phyloP scores from a whole-genome alignment of 1,140 invertebrate species.

The Trachymyrmex septentrionalis region DNA sequence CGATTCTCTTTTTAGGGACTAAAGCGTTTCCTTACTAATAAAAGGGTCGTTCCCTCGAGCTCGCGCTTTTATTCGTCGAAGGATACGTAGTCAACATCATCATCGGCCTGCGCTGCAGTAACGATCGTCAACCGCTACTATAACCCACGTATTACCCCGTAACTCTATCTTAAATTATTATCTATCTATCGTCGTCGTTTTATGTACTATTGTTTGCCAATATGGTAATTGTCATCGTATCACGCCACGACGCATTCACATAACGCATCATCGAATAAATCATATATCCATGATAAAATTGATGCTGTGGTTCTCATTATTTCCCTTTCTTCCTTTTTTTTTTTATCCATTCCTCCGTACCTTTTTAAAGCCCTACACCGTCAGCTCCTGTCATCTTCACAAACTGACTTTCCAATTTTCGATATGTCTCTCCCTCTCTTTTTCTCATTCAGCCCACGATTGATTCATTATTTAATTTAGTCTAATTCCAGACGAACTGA shows the following conservation, averaged over 20 bases:
- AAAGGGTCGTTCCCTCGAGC: constrained; percentile 2
- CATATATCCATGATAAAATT: constrained; percentile 51
- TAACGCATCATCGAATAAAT: constrained; percentile 69
- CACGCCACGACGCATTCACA: constrained; percentile 51
- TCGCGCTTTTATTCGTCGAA: constrained; percentile 46
- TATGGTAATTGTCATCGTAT: neutral
- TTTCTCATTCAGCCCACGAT: neutral
- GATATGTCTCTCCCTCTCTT: neutral
- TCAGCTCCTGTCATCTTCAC: neutral
- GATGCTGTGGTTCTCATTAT: constrained; percentile 43
- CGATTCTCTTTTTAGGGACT: constrained; percentile 45
- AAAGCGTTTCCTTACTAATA: constrained; percentile 36
- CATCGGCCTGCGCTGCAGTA: neutral
- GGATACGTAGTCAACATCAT: constrained; percentile 58
- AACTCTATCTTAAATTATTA: too few relatives aligned
- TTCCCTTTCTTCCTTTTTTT: neutral
- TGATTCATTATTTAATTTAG: neutral
- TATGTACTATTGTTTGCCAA: constrained; percentile 4
- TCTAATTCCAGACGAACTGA: neutral
- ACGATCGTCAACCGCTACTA: neutral
- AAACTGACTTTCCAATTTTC: constrained; percentile 28
- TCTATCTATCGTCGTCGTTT: neutral
- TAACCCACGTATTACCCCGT: constrained; percentile 6
- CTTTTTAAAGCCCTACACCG: neutral
- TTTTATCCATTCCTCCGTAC: too few relatives aligned